phyloP scores from a whole-genome alignment of 1,140 invertebrate species.

The Heliconius eleuchia region DNA sequence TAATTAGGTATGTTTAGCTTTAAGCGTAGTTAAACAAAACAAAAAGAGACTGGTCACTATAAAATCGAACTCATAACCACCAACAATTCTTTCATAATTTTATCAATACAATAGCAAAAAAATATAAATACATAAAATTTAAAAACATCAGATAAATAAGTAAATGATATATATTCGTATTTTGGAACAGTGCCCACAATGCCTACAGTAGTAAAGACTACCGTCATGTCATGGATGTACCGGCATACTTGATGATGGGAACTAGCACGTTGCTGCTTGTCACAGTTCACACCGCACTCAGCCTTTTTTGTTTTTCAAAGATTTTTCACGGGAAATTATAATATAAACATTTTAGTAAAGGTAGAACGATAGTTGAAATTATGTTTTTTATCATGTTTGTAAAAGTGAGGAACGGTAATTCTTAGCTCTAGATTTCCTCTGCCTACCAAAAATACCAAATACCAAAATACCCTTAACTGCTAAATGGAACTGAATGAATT shows the following conservation, averaged over 20 bases:
- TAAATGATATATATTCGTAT: background rate
- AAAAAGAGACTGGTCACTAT: too few species aligned
- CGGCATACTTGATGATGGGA: constrained; percentile 34
- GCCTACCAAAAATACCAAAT: too few species aligned
- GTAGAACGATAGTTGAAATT: background rate
- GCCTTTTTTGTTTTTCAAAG: background rate
- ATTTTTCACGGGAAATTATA: background rate
- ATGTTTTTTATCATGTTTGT: too few species aligned
- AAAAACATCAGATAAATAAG: background rate
- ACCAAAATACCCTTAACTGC: too few species aligned
- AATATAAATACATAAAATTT: background rate
- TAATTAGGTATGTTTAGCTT: too few species aligned
- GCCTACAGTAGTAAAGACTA: constrained; percentile 6
- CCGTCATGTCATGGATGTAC: constrained; percentile 4
- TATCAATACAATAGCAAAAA: too few species aligned
- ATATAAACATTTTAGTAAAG: background rate
- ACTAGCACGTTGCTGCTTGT: background rate
- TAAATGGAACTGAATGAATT: too few species aligned
- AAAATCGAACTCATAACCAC: too few species aligned
- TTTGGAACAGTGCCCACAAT: background rate
- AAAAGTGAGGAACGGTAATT: too few species aligned
- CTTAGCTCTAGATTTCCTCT: too few species aligned
- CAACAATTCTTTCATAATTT: too few species aligned
- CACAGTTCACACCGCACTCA: background rate
- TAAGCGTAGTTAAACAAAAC: too few species aligned